These are phyloP conservation scores for Bursaphelenchus okinawaensis DNA, from an alignment of 2,888 invertebrate genomes.

Conservation along the genomic window DNA sequence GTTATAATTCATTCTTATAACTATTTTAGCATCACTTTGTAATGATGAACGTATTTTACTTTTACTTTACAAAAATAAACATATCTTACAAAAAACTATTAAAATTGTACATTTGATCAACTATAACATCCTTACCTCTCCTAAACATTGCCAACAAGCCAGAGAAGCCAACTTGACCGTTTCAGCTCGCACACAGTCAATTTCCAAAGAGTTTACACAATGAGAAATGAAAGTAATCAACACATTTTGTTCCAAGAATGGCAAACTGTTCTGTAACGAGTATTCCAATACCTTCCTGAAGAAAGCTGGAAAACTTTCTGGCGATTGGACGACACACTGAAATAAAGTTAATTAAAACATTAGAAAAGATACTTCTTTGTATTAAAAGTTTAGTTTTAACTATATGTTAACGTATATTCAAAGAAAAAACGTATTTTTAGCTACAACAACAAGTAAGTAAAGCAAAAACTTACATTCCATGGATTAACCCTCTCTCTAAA, in stretches of 20 bases:
- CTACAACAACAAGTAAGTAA: neutral
- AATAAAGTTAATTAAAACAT: conserved; percentile 14
- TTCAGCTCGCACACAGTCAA: conserved; percentile 83
- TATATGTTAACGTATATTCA: too few relatives aligned
- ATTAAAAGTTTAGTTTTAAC: too few relatives aligned
- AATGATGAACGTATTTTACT: neutral
- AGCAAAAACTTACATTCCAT: conserved; percentile 70
- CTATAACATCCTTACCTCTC: neutral
- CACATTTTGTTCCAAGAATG: conserved; percentile 72
- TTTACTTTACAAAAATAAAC: conserved; percentile 1
- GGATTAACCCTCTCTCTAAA: conserved; percentile 85
- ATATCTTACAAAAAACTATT: neutral
- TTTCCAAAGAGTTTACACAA: conserved; percentile 95
- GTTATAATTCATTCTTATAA: too few relatives aligned
- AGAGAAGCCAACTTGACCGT: conserved; percentile 83
- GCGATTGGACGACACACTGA: conserved; percentile 40
- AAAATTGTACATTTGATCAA: too few relatives aligned
- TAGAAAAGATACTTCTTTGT: too few relatives aligned
- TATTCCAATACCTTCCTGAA: conserved; percentile 60
- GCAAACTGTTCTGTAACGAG: conserved; percentile 64
- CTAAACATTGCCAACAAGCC: conserved; percentile 76
- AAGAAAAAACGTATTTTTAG: conserved; percentile 2
- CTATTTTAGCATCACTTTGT: neutral
- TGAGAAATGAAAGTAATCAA: conserved; percentile 86
- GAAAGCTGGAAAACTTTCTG: conserved; percentile 58